A percentile compares a stretch with the other conserved stretches of the same genome.
Conservation (phyloP, 2,797 vertebrate species). For the Sebastiscus albofasciatus region DNA sequence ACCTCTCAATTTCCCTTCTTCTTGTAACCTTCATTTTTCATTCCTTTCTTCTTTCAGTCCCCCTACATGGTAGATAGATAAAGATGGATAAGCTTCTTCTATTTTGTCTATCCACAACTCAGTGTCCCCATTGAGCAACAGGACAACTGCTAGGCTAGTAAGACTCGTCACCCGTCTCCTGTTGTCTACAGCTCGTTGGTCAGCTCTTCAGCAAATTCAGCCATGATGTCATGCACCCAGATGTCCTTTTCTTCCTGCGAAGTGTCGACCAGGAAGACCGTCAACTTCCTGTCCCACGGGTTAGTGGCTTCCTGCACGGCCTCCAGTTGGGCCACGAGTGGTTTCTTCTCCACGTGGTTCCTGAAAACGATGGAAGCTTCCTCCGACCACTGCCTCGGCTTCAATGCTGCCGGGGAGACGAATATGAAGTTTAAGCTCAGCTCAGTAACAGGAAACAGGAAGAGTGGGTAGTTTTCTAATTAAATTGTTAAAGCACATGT, state of each 20-base stretch:
- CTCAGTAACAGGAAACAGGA: neutral
- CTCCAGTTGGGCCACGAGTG: constrained; percentile 94
- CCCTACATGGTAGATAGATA: constrained; percentile 28
- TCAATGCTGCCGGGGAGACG: constrained; percentile 82
- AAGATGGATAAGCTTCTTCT: constrained; percentile 24
- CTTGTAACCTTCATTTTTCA: neutral
- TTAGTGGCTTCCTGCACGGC: constrained; percentile 83
- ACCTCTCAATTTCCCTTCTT: constrained; percentile 2
- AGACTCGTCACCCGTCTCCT: neutral
- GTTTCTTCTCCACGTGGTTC: constrained; percentile 97
- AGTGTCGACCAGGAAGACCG: constrained; percentile 94
- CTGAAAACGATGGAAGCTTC: constrained; percentile 96
- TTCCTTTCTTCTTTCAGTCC: neutral
- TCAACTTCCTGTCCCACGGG: constrained; percentile 91
- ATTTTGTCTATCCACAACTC: constrained; percentile 19
- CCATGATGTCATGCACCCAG: constrained; percentile 98
- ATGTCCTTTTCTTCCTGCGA: constrained; percentile 91
- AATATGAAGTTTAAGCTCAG: neutral
- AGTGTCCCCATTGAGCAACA: neutral
- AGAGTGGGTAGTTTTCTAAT: neutral
- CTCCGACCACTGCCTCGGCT: constrained; percentile 93
- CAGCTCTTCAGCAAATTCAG: constrained; percentile 88
- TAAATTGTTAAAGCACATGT: neutral
- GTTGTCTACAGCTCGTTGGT: constrained; percentile 67
- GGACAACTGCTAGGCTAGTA: neutral